Conservation (phyloP, 1,140 invertebrate species). For the Halyomorpha halys region DNA sequence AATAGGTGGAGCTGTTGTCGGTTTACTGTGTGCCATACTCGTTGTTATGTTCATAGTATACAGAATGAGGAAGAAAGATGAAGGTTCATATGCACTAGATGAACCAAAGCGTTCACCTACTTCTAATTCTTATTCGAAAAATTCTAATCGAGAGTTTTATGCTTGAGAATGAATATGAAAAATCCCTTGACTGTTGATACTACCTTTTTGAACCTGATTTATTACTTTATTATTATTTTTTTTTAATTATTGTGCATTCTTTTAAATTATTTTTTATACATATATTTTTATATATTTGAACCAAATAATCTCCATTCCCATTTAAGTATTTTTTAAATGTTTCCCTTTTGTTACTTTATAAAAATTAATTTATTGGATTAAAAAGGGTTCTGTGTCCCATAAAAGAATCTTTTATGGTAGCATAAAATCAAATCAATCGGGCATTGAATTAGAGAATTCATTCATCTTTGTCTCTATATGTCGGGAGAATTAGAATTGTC, state of each 20-base stretch:
- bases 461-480: too few species aligned
- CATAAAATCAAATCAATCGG: too few species aligned
- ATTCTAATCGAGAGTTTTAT: constrained; percentile 87
- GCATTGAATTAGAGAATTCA: too few species aligned
- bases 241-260: constrained; percentile 9
- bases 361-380: too few species aligned
- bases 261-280: constrained; percentile 6
- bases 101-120: constrained; percentile 90
- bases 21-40: constrained; percentile 90
- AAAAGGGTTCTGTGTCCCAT: too few species aligned
- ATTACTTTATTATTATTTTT: neutral
- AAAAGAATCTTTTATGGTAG: too few species aligned
- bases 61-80: constrained; percentile 99
- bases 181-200: neutral
- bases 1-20: constrained; percentile 95
- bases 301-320: too few species aligned
- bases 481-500: too few species aligned
- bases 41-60: constrained; percentile 99
- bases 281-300: constrained; percentile 4
- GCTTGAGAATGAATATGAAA: constrained; percentile 52
- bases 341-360: too few species aligned
- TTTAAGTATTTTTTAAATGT: too few species aligned
- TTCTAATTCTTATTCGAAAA: constrained; percentile 79
- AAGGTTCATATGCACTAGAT: constrained; percentile 94
- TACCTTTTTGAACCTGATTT: constrained; percentile 7